These are phyloP conservation scores for Helleia helle DNA, from an alignment of 2,888 invertebrate species.

Conservation along the genomic window DNA sequence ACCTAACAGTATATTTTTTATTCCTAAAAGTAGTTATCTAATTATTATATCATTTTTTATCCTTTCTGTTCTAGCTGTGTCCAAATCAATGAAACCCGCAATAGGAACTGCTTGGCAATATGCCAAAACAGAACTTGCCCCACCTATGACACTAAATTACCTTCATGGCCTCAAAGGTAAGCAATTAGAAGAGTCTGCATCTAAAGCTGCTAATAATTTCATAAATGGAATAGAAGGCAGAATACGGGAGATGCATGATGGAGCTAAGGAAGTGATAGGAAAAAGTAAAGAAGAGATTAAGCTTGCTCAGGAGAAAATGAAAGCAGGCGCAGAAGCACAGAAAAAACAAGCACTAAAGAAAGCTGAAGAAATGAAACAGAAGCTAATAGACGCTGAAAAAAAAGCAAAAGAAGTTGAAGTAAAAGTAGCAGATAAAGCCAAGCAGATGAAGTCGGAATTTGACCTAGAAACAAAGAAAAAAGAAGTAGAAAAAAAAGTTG, in stretches of 20 bases:
- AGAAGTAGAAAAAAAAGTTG: too few relatives aligned
- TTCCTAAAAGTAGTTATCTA: too few relatives aligned
- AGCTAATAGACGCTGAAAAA: too few relatives aligned
- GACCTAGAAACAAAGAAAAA: background rate
- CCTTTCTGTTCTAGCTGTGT: conserved; percentile 22
- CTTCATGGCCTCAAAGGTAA: conserved; percentile 34
- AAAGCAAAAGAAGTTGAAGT: too few relatives aligned
- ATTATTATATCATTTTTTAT: too few relatives aligned
- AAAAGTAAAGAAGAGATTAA: background rate
- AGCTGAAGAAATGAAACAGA: too few relatives aligned
- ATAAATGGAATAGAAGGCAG: background rate
- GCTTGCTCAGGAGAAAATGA: background rate
- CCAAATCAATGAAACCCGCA: conserved; percentile 30
- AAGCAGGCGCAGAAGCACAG: background rate
- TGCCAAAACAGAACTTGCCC: conserved; percentile 51
- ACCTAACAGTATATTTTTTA: too few relatives aligned
- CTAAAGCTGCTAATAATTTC: background rate
- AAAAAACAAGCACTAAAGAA: background rate
- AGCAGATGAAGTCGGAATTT: too few relatives aligned
- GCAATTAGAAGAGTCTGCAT: conserved; percentile 9
- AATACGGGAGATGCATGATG: background rate
- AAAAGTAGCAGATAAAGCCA: too few relatives aligned
- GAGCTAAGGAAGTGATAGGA: background rate
- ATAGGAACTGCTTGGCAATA: conserved; percentile 44
- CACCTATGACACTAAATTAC: conserved; percentile 37